phyloP scores from a whole-genome alignment of 64 coral and sea anemone genomes.

The Pocillopora damicornis region DNA sequence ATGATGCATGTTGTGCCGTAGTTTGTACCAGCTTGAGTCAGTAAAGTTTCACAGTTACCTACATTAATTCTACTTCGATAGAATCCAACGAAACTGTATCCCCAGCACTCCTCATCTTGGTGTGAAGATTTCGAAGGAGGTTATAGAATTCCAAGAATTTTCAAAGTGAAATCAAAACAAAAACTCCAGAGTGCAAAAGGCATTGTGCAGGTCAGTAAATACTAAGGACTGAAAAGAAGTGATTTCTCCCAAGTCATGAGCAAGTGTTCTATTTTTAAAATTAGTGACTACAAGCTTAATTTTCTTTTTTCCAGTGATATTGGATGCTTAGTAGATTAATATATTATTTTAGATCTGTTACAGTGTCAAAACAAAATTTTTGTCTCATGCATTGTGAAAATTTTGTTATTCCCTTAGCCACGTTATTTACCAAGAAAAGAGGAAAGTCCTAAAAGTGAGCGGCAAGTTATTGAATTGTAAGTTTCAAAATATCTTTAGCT shows the following conservation, averaged over 20 bases:
- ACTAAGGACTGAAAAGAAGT: too few relatives aligned
- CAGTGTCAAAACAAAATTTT: neutral
- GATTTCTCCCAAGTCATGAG: too few relatives aligned
- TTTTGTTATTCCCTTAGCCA: constrained; percentile 21
- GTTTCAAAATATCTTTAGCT: neutral
- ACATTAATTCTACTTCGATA: neutral
- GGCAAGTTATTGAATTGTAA: constrained; percentile 10
- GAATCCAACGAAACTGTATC: constrained; percentile 60
- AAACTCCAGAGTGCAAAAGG: constrained; percentile 62
- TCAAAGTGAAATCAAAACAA: constrained; percentile 56
- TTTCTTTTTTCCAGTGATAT: too few relatives aligned
- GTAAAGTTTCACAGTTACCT: too few relatives aligned
- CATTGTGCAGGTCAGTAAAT: constrained; percentile 61
- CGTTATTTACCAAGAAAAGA: constrained; percentile 50
- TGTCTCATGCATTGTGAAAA: neutral
- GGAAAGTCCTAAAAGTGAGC: constrained; percentile 17
- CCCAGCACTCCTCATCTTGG: constrained; percentile 64
- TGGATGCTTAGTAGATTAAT: too few relatives aligned
- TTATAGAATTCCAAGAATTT: constrained; percentile 63
- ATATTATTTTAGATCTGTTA: too few relatives aligned
- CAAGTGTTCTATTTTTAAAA: too few relatives aligned
- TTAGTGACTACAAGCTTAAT: too few relatives aligned
- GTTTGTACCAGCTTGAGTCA: too few relatives aligned
- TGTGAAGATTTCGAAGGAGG: constrained; percentile 62
- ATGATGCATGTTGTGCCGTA: too few relatives aligned